phyloP scores from a whole-genome alignment of 2,113 vertebrate species.

The Callorhinus ursinus region DNA sequence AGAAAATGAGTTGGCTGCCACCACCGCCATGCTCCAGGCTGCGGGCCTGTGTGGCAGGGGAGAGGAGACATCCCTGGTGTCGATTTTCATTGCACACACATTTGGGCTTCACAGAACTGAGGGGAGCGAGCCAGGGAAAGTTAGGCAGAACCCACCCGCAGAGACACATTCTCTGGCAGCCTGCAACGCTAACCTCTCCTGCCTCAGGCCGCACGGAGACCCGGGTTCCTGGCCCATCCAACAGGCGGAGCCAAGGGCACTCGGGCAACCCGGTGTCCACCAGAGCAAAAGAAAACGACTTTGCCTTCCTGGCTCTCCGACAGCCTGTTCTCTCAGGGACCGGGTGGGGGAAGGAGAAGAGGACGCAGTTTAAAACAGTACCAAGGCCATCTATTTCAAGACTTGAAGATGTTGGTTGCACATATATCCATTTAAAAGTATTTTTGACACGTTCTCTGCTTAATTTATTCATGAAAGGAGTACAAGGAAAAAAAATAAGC shows the following conservation, averaged over 20 bases:
- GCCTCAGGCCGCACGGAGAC: neutral
- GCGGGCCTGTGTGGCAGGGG: slow-evolving; percentile 62
- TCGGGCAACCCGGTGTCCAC: slow-evolving; percentile 12
- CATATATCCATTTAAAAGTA: slow-evolving; percentile 82
- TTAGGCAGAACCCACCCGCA: slow-evolving; percentile 51
- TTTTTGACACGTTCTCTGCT: slow-evolving; percentile 80
- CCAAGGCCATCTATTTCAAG: slow-evolving; percentile 81
- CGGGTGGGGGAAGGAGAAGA: slow-evolving; percentile 58
- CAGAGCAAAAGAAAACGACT: neutral
- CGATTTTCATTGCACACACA: slow-evolving; percentile 46
- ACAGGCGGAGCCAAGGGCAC: slow-evolving; percentile 35
- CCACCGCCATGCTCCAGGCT: slow-evolving; percentile 64
- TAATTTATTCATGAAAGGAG: slow-evolving; percentile 82
- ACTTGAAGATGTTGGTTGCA: slow-evolving; percentile 79
- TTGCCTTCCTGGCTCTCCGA: slow-evolving; percentile 50
- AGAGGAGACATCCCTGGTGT: slow-evolving; percentile 13
- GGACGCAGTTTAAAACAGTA: slow-evolving; percentile 73
- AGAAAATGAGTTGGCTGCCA: slow-evolving; percentile 64
- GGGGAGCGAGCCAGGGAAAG: slow-evolving; percentile 54
- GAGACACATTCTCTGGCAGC: slow-evolving; percentile 46
- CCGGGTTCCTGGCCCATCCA: neutral
- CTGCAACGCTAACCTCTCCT: neutral
- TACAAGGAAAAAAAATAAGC: slow-evolving; percentile 72
- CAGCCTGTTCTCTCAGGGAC: slow-evolving; percentile 62
- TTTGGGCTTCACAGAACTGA: slow-evolving; percentile 38